phyloP scores from a whole-genome alignment of 2,888 invertebrate species.

The Trypoxylon attenuatum region DNA sequence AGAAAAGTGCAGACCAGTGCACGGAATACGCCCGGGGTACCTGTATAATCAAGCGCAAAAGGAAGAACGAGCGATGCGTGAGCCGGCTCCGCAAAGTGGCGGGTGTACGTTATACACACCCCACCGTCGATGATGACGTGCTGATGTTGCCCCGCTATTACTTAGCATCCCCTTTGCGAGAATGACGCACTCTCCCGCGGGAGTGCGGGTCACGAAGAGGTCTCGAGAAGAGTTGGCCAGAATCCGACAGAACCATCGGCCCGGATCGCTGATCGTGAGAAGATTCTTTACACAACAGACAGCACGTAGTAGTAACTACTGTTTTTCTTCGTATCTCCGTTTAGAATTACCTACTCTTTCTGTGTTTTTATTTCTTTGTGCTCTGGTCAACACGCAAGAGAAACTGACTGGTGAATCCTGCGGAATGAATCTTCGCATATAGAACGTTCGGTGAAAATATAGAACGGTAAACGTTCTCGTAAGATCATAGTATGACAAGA shows the following conservation, averaged over 20 bases:
- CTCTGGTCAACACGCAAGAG: too few relatives aligned
- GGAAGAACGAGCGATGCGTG: conserved; percentile 35
- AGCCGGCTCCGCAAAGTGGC: conserved; percentile 46
- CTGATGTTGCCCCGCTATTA: conserved; percentile 60
- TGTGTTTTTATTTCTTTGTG: too few relatives aligned
- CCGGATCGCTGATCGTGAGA: conserved; percentile 31
- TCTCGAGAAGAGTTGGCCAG: conserved; percentile 19
- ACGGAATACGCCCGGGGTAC: conserved; percentile 29
- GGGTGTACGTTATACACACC: conserved; percentile 28
- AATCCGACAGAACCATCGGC: conserved; percentile 15
- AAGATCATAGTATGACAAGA: too few relatives aligned
- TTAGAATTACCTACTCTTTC: too few relatives aligned
- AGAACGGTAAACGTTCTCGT: too few relatives aligned
- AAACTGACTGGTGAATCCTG: too few relatives aligned
- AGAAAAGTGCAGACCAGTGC: conserved; percentile 20
- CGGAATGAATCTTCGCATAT: too few relatives aligned
- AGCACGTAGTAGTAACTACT: neutral
- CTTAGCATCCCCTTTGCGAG: conserved; percentile 48
- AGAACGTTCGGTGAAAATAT: too few relatives aligned
- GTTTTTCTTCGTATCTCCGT: too few relatives aligned
- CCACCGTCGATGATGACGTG: conserved; percentile 54
- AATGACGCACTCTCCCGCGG: conserved; percentile 5
- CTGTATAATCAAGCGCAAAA: conserved; percentile 42
- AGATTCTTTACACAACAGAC: neutral
- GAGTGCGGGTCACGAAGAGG: conserved; percentile 36